phyloP scores from a whole-genome alignment of 2,797 vertebrate genomes.

The Sebastolobus alascanus region DNA sequence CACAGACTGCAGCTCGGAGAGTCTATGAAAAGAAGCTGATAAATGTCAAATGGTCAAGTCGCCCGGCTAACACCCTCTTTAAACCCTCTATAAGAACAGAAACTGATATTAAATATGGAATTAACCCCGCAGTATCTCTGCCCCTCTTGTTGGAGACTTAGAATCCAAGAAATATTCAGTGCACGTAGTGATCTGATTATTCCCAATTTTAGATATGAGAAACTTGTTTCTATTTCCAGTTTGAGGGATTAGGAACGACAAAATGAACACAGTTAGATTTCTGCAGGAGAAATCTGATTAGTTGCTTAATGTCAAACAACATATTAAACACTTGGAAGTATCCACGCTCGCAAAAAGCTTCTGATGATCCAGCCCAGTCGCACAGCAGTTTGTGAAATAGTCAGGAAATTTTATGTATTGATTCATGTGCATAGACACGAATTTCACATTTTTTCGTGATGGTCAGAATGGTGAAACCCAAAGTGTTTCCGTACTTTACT shows the following conservation, averaged over 20 bases:
- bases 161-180: neutral
- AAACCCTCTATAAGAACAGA: neutral
- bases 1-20: neutral
- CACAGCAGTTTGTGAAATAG: too few species aligned
- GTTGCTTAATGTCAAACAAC: neutral
- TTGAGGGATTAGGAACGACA: neutral
- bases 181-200: neutral
- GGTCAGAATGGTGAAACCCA: too few species aligned
- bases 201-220: neutral
- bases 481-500: too few species aligned
- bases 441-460: too few species aligned
- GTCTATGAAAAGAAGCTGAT: neutral
- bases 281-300: neutral
- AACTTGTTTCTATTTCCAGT: neutral
- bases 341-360: too few species aligned
- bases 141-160: neutral
- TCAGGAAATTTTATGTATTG: too few species aligned
- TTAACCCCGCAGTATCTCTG: neutral
- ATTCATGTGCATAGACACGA: too few species aligned
- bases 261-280: neutral
- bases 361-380: accelerated
- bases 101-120: neutral
- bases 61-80: neutral
- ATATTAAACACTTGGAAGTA: too few species aligned
- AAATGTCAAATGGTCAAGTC: neutral